Conservation (phyloP, 2,797 vertebrate species). For the Galaxias olidus region DNA sequence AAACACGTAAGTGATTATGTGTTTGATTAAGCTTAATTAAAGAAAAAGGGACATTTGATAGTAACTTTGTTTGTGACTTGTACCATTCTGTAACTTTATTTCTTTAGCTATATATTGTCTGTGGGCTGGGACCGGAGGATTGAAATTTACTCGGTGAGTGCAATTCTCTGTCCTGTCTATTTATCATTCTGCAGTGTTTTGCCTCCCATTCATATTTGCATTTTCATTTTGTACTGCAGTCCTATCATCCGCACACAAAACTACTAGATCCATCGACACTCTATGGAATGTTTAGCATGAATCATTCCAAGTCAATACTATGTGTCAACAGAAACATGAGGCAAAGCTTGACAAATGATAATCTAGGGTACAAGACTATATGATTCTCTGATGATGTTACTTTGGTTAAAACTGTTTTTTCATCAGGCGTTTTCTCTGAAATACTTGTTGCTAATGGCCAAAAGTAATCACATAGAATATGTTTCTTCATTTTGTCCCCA, state of each 20-base stretch:
- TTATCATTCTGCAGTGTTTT: constrained; percentile 13
- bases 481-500: constrained; percentile 15
- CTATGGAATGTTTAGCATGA: not conserved
- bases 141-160: constrained; percentile 79
- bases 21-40: constrained; percentile 19
- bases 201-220: constrained; percentile 44
- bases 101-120: constrained; percentile 73
- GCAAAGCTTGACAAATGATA: not conserved
- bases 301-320: not conserved
- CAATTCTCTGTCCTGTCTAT: constrained; percentile 3
- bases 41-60: constrained; percentile 14
- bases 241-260: constrained; percentile 13
- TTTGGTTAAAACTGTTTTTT: too few species aligned
- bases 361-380: not conserved
- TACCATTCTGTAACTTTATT: constrained; percentile 15
- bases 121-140: constrained; percentile 78
- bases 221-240: constrained; percentile 48
- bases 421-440: too few species aligned
- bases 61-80: constrained; percentile 37
- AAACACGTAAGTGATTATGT: constrained; percentile 71
- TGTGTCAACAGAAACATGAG: not conserved
- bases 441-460: too few species aligned
- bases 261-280: not conserved
- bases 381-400: too few species aligned
- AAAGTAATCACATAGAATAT: too few species aligned